A percentile compares a stretch with the other conserved stretches of the same genome.
These are phyloP conservation scores for Meda fulgida DNA, from an alignment of 2,797 vertebrate species.

Conservation along the genomic window DNA sequence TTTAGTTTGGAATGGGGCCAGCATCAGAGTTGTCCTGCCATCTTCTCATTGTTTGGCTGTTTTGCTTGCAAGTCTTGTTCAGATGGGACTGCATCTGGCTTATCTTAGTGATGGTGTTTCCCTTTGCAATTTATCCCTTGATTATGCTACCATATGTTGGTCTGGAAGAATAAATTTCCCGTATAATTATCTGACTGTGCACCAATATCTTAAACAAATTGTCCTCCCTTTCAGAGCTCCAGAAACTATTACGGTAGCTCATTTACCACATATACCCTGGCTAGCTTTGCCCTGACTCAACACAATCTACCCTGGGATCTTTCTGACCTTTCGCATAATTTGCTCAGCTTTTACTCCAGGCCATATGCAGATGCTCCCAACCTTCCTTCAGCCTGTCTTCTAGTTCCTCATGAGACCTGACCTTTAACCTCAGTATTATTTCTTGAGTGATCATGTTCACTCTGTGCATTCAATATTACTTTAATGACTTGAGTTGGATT, in stretches of 20 bases:
- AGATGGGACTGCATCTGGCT: not conserved
- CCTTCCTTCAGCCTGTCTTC: conserved; percentile 4
- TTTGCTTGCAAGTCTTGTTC: conserved; percentile 17
- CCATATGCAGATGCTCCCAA: conserved; percentile 12
- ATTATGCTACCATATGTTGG: not conserved
- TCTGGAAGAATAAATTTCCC: not conserved
- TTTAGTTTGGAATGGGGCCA: conserved; percentile 2
- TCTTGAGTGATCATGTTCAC: not conserved
- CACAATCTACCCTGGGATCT: not conserved
- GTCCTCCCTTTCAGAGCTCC: not conserved
- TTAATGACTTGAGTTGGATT: not conserved
- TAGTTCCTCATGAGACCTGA: conserved; percentile 11
- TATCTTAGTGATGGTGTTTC: not conserved
- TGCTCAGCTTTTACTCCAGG: not conserved
- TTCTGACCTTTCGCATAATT: conserved; percentile 24
- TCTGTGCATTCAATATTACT: not conserved
- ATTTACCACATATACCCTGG: not conserved
- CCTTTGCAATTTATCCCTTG: not conserved
- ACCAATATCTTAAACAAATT: not conserved
- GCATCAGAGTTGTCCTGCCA: not conserved
- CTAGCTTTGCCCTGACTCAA: not conserved
- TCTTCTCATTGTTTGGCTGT: conserved; percentile 2
- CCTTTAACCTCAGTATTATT: conserved; percentile 5
- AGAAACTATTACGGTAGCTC: not conserved
- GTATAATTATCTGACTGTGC: conserved; percentile 4